These are phyloP conservation scores for Gibbula magus DNA, from an alignment of 2,888 invertebrate genomes.

Conservation along the genomic window DNA sequence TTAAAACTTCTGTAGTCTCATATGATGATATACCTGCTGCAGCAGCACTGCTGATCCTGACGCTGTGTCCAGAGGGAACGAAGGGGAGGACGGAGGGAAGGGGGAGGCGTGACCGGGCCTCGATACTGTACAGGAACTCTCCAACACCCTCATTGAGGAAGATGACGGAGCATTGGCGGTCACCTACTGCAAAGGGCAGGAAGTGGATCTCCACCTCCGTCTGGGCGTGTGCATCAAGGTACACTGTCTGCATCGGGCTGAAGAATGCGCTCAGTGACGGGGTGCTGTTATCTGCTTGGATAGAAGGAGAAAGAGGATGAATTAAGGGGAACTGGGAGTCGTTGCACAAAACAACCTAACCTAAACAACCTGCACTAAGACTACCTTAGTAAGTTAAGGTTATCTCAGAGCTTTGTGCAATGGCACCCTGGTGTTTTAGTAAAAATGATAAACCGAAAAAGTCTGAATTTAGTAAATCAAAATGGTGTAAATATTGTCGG, in stretches of 20 bases:
- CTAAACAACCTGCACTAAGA: no score
- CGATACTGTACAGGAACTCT: constrained; percentile 73
- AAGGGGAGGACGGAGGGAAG: constrained; percentile 67
- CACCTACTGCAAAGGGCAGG: constrained; percentile 72
- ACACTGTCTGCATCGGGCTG: constrained; percentile 56
- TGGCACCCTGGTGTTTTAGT: no score
- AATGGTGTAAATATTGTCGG: no score
- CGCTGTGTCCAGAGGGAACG: constrained; percentile 60
- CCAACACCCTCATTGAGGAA: constrained; percentile 72
- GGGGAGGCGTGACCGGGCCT: constrained; percentile 69
- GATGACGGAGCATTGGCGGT: constrained; percentile 71
- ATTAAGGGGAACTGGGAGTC: neutral
- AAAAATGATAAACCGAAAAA: no score
- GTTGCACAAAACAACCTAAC: no score
- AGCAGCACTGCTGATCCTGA: constrained; percentile 71
- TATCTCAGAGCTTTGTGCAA: no score
- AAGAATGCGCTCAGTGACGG: constrained; percentile 67
- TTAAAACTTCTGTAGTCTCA: no score
- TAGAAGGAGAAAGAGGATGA: neutral
- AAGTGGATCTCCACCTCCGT: constrained; percentile 69
- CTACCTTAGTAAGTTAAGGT: no score
- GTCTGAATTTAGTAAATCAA: no score
- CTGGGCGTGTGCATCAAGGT: constrained; percentile 56
- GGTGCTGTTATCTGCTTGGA: constrained; percentile 52
- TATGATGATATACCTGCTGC: constrained; percentile 65